Conservation (phyloP, 92 coral and sea anemone genomes). For the Scolanthus callimorphus region DNA sequence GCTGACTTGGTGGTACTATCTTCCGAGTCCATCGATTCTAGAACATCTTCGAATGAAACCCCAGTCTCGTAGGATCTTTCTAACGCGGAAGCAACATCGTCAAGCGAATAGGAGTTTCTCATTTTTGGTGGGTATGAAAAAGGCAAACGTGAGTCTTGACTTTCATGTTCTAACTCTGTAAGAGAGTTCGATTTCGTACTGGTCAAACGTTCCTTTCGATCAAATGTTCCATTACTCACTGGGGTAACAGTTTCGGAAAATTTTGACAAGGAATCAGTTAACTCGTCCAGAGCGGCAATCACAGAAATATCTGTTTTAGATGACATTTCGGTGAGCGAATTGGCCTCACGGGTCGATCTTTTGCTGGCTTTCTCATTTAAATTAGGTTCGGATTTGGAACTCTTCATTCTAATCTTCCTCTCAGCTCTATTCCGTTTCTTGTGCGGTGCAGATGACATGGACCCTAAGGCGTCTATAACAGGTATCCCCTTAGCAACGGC, state of each 20-base stretch:
- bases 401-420: conserved; percentile 17
- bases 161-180: neutral
- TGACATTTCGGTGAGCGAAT: conserved; percentile 66
- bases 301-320: conserved; percentile 63
- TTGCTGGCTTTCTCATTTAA: conserved; percentile 16
- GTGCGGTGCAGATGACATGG: conserved; percentile 23
- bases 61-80: conserved; percentile 65
- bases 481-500: conserved; percentile 76
- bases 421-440: conserved; percentile 10
- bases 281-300: conserved; percentile 68
- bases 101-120: conserved; percentile 59
- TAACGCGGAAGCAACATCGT: conserved; percentile 82
- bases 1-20: neutral
- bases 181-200: conserved; percentile 1
- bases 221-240: neutral
- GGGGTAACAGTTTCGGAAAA: conserved; percentile 18
- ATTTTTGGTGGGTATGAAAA: conserved; percentile 53
- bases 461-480: conserved; percentile 56
- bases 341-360: conserved; percentile 47
- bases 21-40: conserved; percentile 43
- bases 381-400: conserved; percentile 53
- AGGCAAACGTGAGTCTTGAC: conserved; percentile 7
- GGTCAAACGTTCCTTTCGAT: neutral
- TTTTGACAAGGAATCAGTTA: conserved; percentile 48
- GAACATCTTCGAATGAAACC: conserved; percentile 44